Base-by-base conservation (phyloP, 92 coral and sea anemone species). In the Anthopleura xanthogrammica region DNA sequence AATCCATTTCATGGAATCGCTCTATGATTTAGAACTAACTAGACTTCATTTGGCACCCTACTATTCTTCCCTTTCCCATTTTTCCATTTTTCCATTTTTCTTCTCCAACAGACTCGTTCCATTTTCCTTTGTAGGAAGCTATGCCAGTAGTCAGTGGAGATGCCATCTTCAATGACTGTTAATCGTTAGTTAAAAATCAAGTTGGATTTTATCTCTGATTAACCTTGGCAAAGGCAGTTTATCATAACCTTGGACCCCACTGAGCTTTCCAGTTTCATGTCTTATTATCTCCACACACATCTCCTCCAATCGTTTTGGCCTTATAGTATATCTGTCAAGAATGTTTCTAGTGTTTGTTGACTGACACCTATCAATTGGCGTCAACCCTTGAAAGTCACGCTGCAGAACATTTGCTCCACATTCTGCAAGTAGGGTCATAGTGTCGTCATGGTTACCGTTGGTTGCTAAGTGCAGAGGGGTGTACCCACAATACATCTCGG, bases 391-490 rank as follows among this genome's bases (percentile, higher is more conserved):
- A 48, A 58, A 60, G 76, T 92, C 97, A 17, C 73, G 50, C 78
- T 87, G 85, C 65, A 77, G 55, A 75, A 88, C 89, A 11, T 76
- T 86, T 65, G 94, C 94, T 42, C 97, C 97, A 19, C 89, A 78
- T 22, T 89, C 86, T 62, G 84, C 84, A 1, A 93, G 80, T 13
- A 92, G 79, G 52, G 57, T 78, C 81, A 91, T 83, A 48, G 86
- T 86, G 41, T 86, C 77, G 54, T 76, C 75, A 83, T 89, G 93
- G 40, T 85, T 89, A 17, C 88, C 87, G 60, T 85, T 87, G 52
- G 92, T 86, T 5, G 98, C 98, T 46, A 91, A 85, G 84, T 95
- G 98, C n/a, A 95, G 77, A 3, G 98, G 94, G 10, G 97, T 88
- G 78, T 89, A 91, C 12, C 92, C 93, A 66, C 97, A 93, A 83